Percentiles rank a stretch among this genome's conserved stretches.
Evolutionary conservation across 2,888 invertebrate species (phyloP).

Genomic region (Cheiracanthium punctorium): DNA sequence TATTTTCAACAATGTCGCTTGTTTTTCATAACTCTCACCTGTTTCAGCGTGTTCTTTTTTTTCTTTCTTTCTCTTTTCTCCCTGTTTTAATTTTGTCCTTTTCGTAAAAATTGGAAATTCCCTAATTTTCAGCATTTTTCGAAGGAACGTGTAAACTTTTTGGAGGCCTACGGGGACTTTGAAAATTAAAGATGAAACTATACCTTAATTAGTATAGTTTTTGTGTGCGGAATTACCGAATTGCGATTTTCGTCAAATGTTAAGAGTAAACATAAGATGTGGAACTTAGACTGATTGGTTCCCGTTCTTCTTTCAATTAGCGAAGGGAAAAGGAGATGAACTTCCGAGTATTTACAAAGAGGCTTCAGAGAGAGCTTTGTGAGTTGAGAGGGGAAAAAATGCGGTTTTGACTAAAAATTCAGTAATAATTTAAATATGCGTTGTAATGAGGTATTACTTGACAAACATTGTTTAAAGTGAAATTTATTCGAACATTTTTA

Average conservation of each 20-base stretch:
- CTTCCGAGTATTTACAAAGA: not conserved
- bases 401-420: not conserved
- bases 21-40: slow-evolving; percentile 19
- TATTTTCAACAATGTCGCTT: slow-evolving; percentile 8
- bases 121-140: slow-evolving; percentile 8
- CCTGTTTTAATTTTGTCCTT: not conserved
- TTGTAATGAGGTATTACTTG: too few species aligned
- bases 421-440: not conserved
- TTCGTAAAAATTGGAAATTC: slow-evolving; percentile 18
- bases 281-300: not conserved
- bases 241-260: not conserved
- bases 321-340: not conserved
- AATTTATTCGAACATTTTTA: too few species aligned
- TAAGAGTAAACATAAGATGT: not conserved
- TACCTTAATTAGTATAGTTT: slow-evolving; percentile 16
- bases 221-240: not conserved
- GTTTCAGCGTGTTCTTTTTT: not conserved
- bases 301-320: not conserved
- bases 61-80: not conserved
- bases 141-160: slow-evolving; percentile 4
- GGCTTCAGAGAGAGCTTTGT: not conserved
- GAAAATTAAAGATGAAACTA: not conserved
- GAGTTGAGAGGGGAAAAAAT: not conserved
- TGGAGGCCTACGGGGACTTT: not conserved
- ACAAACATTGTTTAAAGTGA: too few species aligned